Evolutionary conservation across 2,888 invertebrate species (phyloP), one percentile per base, ranked within the genome.

Genomic region (Halictus quadricinctus): DNA sequence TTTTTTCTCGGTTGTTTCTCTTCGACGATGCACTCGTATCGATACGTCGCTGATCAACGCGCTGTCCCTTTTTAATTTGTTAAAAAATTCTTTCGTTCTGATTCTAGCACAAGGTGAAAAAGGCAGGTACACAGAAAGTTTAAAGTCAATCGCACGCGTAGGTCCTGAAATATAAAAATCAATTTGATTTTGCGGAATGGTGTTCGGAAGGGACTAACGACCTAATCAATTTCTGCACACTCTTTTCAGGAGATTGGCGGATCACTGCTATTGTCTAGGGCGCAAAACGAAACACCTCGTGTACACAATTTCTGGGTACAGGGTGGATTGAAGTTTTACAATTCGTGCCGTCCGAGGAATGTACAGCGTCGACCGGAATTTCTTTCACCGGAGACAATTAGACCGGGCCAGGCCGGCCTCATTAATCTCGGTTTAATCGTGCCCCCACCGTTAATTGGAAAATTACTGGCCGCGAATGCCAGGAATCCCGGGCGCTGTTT

Each of bases 391-490:
- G 5, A 1, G 18, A 29, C 54, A 54, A 76, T 73, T 43, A 25
- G 36, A 81, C 54, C 77, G 10, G 25, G 60, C 13, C 54, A 46
- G 8, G 13, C 15, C 46, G 41, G 25, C 21, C 70, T 60, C 72
- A 58, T 81, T 81, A 75, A 76, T 85, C 70, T 60, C 46, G 66
- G 69, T 78, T 85, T 87, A 80, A 87, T 87, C 70, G 78, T 73
- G 70, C 75, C 69, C 54, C 82, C 66, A 73, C 21, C 15, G 46
- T 69, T 81, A 84, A 84, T 79, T 86, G 72, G 80, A 82, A 85
- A 82, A 82, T 78, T 58, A 66, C 66, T 54, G 25, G 73, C 76
- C n/a, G 13, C 82, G 75, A 84, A 79, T 72, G 60, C n/a, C 66
- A 43, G 58, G 78, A 78, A 76, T 82, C 25, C 21, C 18, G 12